Evolutionary conservation across 2,113 vertebrate genomes (phyloP).

Genomic region (Baryphthengus martii): DNA sequence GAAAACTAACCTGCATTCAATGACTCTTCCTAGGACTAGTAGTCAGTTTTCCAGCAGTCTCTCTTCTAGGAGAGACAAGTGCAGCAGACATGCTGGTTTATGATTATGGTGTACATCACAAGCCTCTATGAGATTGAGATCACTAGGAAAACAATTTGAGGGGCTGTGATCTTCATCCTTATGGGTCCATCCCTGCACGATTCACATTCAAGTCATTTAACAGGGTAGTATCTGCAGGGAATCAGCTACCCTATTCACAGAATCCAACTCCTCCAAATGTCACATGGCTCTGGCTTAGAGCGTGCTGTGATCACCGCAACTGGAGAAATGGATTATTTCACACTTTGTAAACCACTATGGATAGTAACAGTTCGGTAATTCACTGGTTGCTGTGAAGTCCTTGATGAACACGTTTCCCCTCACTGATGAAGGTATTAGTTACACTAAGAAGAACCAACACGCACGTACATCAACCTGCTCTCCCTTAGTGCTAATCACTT

Average conservation of each 20-base stretch:
- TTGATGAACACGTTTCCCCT: background rate
- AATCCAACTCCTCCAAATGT: background rate
- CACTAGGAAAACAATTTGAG: background rate
- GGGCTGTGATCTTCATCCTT: background rate
- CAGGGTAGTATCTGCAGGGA: background rate
- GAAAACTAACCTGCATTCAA: background rate
- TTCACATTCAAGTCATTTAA: background rate
- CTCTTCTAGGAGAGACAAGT: background rate
- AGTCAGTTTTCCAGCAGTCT: background rate
- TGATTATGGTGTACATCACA: background rate
- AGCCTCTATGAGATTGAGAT: background rate
- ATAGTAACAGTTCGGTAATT: background rate
- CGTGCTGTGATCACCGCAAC: background rate
- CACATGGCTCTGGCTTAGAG: background rate
- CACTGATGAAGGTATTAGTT: background rate
- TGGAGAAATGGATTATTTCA: background rate
- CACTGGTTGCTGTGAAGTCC: background rate
- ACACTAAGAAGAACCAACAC: background rate
- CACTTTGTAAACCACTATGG: background rate
- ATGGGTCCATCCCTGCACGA: background rate
- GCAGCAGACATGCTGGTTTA: background rate
- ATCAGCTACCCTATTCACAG: background rate
- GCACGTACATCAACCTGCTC: background rate
- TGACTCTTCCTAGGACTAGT: background rate
- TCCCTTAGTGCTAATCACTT: fast-evolving